Percentiles rank a stretch among this genome's conserved stretches.
Evolutionary conservation across 2,888 invertebrate species (phyloP).

Genomic region (Papilio gigon): DNA sequence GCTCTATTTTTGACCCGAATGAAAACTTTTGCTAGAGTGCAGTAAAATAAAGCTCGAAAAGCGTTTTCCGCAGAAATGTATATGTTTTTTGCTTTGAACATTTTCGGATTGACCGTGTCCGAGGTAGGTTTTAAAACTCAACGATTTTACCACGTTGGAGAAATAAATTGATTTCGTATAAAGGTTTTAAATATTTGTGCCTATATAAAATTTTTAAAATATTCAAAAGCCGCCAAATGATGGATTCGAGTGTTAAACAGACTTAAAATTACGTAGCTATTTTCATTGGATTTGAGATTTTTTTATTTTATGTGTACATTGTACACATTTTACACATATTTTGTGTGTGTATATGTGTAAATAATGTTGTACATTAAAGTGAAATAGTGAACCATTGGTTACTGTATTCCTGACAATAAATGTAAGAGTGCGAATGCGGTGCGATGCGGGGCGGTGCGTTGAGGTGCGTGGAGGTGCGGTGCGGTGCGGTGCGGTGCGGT

Average conservation of each 20-base stretch:
- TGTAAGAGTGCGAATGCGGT: not conserved
- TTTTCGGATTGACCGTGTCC: conserved; percentile 1
- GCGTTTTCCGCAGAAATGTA: conserved; percentile 1
- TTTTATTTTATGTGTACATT: not conserved
- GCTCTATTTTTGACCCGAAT: conserved; percentile 31
- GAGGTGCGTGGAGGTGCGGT: too few relatives aligned
- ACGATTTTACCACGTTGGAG: not conserved
- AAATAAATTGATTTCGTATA: not conserved
- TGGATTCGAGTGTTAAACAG: not conserved
- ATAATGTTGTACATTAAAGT: too few relatives aligned
- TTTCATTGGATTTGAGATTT: not conserved
- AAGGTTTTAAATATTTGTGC: not conserved
- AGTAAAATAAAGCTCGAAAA: conserved; percentile 24
- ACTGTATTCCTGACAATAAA: not conserved
- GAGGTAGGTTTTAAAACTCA: conserved; percentile 2
- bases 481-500: too few relatives aligned
- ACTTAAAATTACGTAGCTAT: not conserved
- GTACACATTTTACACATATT: too few relatives aligned
- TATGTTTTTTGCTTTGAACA: conserved; percentile 13
- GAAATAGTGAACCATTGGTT: not conserved
- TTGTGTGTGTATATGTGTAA: too few relatives aligned
- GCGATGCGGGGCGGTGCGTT: too few relatives aligned
- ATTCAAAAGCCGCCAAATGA: not conserved
- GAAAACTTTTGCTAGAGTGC: conserved; percentile 28
- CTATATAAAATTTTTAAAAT: not conserved